Percentiles rank a stretch among this genome's conserved stretches.
Evolutionary conservation across 1,140 invertebrate genomes (phyloP).

Genomic region (Cephus cinctus): DNA sequence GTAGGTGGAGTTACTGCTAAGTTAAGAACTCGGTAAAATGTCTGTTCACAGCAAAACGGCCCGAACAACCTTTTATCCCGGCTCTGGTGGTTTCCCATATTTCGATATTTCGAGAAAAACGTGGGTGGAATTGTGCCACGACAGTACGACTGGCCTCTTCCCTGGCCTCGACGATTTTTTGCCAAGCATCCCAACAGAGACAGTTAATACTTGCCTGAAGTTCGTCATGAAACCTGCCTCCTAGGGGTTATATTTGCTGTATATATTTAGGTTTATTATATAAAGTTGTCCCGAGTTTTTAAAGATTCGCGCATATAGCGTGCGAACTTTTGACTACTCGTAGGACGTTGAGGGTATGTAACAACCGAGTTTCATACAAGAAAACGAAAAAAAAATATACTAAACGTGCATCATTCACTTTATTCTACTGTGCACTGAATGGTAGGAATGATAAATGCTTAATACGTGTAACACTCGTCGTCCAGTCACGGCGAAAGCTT

Average conservation of each 20-base stretch:
- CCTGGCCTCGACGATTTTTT: slow-evolving; percentile 71
- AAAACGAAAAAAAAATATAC: too few relatives aligned
- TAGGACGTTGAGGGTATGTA: too few relatives aligned
- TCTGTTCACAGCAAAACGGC: slow-evolving; percentile 59
- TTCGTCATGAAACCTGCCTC: slow-evolving; percentile 37
- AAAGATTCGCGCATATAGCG: background rate
- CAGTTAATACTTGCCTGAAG: slow-evolving; percentile 56
- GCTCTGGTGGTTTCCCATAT: slow-evolving; percentile 83
- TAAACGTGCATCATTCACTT: background rate
- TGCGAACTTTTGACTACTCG: too few relatives aligned
- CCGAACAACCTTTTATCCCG: slow-evolving; percentile 71
- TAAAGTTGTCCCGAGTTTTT: slow-evolving; percentile 34
- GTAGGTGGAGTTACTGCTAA: too few relatives aligned
- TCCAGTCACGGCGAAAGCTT: slow-evolving; percentile 7
- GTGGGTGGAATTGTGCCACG: slow-evolving; percentile 75
- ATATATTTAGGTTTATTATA: slow-evolving; percentile 40
- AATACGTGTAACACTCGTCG: slow-evolving; percentile 1
- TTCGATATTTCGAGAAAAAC: slow-evolving; percentile 84
- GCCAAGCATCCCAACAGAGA: slow-evolving; percentile 63
- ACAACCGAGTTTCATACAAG: too few relatives aligned
- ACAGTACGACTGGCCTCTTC: slow-evolving; percentile 83
- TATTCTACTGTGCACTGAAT: background rate
- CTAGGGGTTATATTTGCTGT: slow-evolving; percentile 37
- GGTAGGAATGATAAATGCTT: background rate
- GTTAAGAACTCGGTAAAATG: too few relatives aligned